Evolutionary conservation across 2,797 vertebrate genomes (phyloP), one percentile per base, ranked within the genome.

Genomic region (Remorina albescens): DNA sequence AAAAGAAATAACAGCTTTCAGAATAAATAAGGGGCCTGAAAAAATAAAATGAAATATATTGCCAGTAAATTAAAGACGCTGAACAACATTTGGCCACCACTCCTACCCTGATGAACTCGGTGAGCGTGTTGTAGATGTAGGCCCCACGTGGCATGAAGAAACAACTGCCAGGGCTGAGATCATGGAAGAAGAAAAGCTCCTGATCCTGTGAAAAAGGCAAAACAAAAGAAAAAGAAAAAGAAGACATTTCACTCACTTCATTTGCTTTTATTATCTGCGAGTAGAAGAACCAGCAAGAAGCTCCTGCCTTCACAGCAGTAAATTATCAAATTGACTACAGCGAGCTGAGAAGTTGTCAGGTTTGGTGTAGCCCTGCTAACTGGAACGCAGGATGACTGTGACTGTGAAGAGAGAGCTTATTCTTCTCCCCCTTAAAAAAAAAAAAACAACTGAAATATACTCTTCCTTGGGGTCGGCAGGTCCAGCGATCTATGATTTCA

Each of bases 111-210:
- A 99, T 96, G 88, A 98, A 99, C 67, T 97, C 95, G 0, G 89
- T 83, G 0, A 99, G 96, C 0, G 95, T 96, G 81, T 97, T 97
- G 91, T 98, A 99, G 88, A 99, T 89, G 89, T 94, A 95, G 72
- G 97, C 96, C 56, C 98, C 98, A 13, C 94, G 94, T 1, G 97
- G 98, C 60, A 99, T 93, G 74, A 99, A 98, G 86, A 99, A 99
- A 70, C 97, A 99, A 80, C 97, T 99, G 68, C 98, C 98, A 0
- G 97, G 98, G 86, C 98, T 99, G 86, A 99, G 87, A 62, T 99
- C 97, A 2, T 99, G 98, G 84, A 99, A 99, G 87, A 99, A 99
- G 91, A 98, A 99, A 65, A 99, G 95, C 37, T 99, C 97, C 78
- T 99, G 97, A 39, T 98, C 97, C 97, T 99, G 86, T 32, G 46